phyloP scores from a whole-genome alignment of 2,797 vertebrate genomes.

The Myotis planiceps region DNA sequence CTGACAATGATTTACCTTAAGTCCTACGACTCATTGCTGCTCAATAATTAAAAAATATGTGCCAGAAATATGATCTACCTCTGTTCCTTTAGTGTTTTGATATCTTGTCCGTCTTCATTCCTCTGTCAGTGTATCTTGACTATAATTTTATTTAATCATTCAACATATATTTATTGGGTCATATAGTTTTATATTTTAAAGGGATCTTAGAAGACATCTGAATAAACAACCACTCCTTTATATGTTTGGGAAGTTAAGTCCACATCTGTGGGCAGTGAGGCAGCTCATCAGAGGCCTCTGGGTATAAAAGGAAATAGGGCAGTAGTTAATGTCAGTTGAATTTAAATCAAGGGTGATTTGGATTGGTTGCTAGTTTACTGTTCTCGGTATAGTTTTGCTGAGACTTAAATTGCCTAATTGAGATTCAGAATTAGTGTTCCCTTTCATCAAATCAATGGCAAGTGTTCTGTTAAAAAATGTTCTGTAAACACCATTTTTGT shows the following conservation, averaged over 20 bases:
- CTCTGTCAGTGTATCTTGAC: background rate
- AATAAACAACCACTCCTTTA: background rate
- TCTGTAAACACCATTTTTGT: background rate
- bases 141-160: background rate
- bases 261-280: background rate
- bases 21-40: background rate
- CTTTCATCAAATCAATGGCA: background rate
- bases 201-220: background rate
- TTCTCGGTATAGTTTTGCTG: background rate
- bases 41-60: background rate
- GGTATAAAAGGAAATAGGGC: background rate
- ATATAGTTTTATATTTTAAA: background rate
- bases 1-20: background rate
- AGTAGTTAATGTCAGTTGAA: background rate
- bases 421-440: background rate
- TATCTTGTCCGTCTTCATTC: background rate
- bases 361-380: background rate
- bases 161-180: background rate
- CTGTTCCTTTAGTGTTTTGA: background rate
- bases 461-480: background rate
- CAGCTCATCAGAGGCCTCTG: background rate
- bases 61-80: background rate
- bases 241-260: background rate
- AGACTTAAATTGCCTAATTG: conserved; percentile 4
- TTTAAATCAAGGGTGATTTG: background rate